Base-by-base conservation (phyloP, 2,888 invertebrate genomes). In the Spisula solida region DNA sequence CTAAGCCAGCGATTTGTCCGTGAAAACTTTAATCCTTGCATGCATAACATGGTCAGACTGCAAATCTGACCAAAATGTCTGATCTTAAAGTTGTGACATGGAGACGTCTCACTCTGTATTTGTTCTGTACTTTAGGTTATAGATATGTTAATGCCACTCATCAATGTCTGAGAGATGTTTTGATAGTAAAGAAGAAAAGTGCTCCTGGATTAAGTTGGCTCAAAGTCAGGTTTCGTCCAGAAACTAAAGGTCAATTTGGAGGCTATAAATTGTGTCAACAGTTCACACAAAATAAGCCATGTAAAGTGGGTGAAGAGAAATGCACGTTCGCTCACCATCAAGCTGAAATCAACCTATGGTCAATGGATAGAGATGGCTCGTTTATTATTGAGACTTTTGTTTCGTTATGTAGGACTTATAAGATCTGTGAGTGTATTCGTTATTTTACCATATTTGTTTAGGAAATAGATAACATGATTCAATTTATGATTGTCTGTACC, bases 261-360 rank as follows among this genome's bases (percentile, higher is more conserved):
- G 87, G 87, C 12, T 95, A 92, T 83, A 94, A 94, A 87, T 90
- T 95, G 48, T 96, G 96, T 88, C 87, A 89, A 51, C 95, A 95
- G 90, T 96, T 94, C 88, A 78, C 85, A 16, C 86, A 88, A 51
- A 88, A 89, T 20, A 88, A 92, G 56, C 94, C 94, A 14, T 95
- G 95, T 90, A 93, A 93, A 81, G 92, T 94, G 6, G 93, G 93
- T 0, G 96, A 95, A 78, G 92, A 92, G 18, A 91, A 93, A 14
- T 96, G 95, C 87, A 94, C 95, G 0, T 95, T 95, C 89, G 93
- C 95, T 4, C 95, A 96, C 85, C 94, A 94, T 75, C 87, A 91
- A 55, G 93, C 93, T 14, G 95, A 96, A 82, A 60, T 93, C 41
- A 89, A 91, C 18, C 90, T 95, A 6, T 96, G 95, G 95, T 91